These are phyloP conservation scores for Tenualosa ilisha DNA, from an alignment of 2,797 vertebrate species.

Conservation along the genomic window DNA sequence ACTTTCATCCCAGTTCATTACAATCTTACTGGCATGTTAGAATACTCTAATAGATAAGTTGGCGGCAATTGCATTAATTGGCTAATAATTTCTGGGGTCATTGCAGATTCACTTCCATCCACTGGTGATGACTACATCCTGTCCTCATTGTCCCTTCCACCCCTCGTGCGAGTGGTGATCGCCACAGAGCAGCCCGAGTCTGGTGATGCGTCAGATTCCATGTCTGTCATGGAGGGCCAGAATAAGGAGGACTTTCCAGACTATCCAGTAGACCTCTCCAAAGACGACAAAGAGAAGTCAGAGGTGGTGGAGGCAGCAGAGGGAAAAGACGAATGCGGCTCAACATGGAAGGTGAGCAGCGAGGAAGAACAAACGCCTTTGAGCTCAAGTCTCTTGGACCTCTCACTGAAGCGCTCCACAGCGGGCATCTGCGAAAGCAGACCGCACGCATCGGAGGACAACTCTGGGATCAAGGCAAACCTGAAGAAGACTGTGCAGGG, in stretches of 20 bases:
- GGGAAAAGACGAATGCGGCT: constrained; percentile 36
- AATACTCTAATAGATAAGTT: too few species aligned
- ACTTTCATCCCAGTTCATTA: not conserved
- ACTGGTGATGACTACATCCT: constrained; percentile 75
- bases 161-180: constrained; percentile 49
- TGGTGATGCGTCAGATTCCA: constrained; percentile 49
- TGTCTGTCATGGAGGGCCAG: constrained; percentile 43
- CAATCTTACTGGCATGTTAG: not conserved
- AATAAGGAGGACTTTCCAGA: constrained; percentile 43
- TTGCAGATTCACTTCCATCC: constrained; percentile 63
- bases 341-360: constrained; percentile 37
- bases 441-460: not conserved
- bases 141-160: constrained; percentile 68
- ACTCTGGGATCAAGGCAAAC: constrained; percentile 45
- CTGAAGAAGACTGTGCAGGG: constrained; percentile 50
- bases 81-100: too few species aligned
- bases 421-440: not conserved
- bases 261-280: constrained; percentile 28
- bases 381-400: not conserved
- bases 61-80: not conserved
- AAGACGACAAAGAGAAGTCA: not conserved
- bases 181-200: constrained; percentile 38
- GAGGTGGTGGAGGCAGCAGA: constrained; percentile 40
- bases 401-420: not conserved
- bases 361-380: constrained; percentile 27